Percentiles rank a stretch among this genome's conserved stretches.
Evolutionary conservation across 2,888 invertebrate genomes (phyloP).

Genomic region (Caenorhabditis sp.): DNA sequence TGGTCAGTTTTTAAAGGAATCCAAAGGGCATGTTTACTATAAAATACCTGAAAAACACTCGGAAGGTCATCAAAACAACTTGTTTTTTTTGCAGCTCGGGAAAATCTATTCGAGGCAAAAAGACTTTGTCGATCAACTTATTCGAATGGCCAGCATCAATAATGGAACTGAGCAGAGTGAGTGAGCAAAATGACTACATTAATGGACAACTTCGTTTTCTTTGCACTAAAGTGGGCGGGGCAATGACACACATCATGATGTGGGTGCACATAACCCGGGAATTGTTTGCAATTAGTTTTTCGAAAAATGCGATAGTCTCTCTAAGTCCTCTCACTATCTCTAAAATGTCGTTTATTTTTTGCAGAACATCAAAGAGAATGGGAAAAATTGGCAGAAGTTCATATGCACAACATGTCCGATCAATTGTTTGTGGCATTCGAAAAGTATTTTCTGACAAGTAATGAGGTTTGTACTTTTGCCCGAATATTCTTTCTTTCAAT

Average conservation of each 20-base stretch:
- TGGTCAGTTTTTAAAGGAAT: neutral
- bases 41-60: neutral
- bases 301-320: too few species aligned
- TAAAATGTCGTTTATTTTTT: neutral
- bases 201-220: too few species aligned
- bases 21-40: neutral
- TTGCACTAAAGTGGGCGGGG: too few species aligned
- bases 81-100: slow-evolving; percentile 49
- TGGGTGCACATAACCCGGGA: too few species aligned
- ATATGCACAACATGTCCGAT: slow-evolving; percentile 69
- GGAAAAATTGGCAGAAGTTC: slow-evolving; percentile 49
- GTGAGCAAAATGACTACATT: too few species aligned
- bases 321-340: too few species aligned
- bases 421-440: slow-evolving; percentile 70
- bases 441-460: slow-evolving; percentile 67
- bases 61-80: neutral
- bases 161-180: slow-evolving; percentile 28
- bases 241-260: too few species aligned
- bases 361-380: slow-evolving; percentile 25
- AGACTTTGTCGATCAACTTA: slow-evolving; percentile 61
- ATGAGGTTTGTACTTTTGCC: slow-evolving; percentile 43
- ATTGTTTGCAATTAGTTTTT: too few species aligned
- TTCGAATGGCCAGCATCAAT: slow-evolving; percentile 44
- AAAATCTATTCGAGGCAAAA: slow-evolving; percentile 59
- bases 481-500: too few species aligned